A percentile compares a stretch with the other conserved stretches of the same genome.
Conservation (phyloP, 2,113 vertebrate genomes). For the Mobula hypostoma region DNA sequence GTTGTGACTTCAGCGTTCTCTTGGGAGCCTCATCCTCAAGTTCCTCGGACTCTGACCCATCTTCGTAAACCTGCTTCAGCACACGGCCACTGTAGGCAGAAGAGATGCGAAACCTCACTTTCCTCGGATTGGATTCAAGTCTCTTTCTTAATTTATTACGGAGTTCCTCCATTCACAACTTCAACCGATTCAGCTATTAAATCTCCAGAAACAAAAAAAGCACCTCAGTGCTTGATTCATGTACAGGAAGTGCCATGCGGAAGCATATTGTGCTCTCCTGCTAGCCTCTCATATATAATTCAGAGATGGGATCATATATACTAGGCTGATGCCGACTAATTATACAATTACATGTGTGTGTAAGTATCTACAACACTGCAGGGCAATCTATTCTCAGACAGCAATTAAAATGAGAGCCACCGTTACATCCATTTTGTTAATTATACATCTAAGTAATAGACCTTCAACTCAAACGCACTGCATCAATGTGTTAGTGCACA, state of each 20-base stretch:
- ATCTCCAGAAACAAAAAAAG: background rate
- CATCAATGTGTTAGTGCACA: background rate
- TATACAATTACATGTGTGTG: slow-evolving; percentile 27
- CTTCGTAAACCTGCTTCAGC: slow-evolving; percentile 88
- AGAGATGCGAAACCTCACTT: slow-evolving; percentile 88
- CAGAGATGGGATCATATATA: background rate
- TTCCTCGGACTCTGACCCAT: slow-evolving; percentile 84
- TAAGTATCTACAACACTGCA: slow-evolving; percentile 20
- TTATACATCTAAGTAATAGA: background rate
- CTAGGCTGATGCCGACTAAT: slow-evolving; percentile 3
- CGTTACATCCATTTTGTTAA: slow-evolving; percentile 21
- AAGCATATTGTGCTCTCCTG: background rate
- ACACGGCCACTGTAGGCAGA: slow-evolving; percentile 88
- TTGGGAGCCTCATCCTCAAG: slow-evolving; percentile 78
- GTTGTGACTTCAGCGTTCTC: slow-evolving; percentile 43
- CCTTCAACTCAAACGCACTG: background rate
- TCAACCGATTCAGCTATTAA: too few relatives aligned
- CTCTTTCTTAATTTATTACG: slow-evolving; percentile 58
- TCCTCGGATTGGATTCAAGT: slow-evolving; percentile 71
- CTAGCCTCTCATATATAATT: slow-evolving; percentile 4
- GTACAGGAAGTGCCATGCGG: too few relatives aligned
- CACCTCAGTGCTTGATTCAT: background rate
- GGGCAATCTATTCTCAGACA: background rate
- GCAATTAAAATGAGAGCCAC: background rate
- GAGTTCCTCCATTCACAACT: slow-evolving; percentile 68